phyloP scores from a whole-genome alignment of 2,113 vertebrate genomes.

The Cephalopholis sonnerati region DNA sequence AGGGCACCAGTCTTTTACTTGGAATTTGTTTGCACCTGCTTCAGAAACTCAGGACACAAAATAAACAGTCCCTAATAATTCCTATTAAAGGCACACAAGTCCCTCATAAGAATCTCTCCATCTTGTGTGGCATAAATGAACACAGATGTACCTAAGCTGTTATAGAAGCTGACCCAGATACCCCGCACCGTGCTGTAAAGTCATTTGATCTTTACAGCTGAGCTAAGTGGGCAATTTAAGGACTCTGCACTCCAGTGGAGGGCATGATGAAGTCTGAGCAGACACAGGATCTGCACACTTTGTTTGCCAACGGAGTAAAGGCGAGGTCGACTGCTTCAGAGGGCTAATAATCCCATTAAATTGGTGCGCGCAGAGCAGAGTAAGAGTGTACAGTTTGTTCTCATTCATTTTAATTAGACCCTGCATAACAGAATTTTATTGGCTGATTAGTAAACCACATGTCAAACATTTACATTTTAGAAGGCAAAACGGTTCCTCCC shows the following conservation, averaged over 20 bases:
- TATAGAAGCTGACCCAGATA: conserved; percentile 26
- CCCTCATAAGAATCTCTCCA: neutral
- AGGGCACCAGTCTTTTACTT: neutral
- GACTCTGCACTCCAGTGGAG: conserved; percentile 10
- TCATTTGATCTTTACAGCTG: conserved; percentile 44
- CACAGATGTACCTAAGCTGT: conserved; percentile 5
- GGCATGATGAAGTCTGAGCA: conserved; percentile 18
- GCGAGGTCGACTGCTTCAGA: neutral
- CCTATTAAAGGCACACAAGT: neutral
- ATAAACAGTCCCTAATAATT: neutral
- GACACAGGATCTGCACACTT: neutral
- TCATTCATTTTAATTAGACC: neutral
- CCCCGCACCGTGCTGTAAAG: conserved; percentile 18
- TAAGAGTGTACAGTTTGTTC: neutral
- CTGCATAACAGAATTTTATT: neutral
- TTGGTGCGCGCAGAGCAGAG: neutral
- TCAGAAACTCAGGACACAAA: neutral
- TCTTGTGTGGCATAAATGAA: neutral
- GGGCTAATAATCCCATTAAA: conserved; percentile 1
- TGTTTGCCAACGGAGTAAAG: conserved; percentile 38
- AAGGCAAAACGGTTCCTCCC: neutral
- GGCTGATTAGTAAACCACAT: neutral
- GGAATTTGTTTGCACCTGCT: conserved; percentile 1
- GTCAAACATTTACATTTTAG: neutral
- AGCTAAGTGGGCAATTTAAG: conserved; percentile 45